These are phyloP conservation scores for Pantala flavescens DNA, from an alignment of 1,140 invertebrate species.

Conservation along the genomic window DNA sequence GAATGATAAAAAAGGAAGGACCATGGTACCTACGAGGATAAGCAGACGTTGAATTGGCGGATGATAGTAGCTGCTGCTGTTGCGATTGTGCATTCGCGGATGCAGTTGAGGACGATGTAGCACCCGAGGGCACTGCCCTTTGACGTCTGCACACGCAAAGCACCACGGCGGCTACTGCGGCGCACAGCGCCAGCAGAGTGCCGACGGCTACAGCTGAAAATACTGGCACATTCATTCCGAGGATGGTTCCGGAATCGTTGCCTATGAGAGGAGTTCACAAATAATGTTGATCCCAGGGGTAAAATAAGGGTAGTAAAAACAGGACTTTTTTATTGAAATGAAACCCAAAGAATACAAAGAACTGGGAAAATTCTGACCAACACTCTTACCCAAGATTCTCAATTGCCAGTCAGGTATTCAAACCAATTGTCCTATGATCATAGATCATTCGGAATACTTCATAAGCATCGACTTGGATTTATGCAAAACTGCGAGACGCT, in stretches of 20 bases:
- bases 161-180: conserved; percentile 51
- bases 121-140: conserved; percentile 9
- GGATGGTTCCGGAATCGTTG: conserved; percentile 55
- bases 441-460: too few relatives aligned
- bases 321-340: too few relatives aligned
- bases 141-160: conserved; percentile 64
- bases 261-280: conserved; percentile 37
- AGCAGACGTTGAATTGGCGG: conserved; percentile 18
- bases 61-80: conserved; percentile 33
- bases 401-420: too few relatives aligned
- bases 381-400: too few relatives aligned
- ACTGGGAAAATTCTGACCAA: too few relatives aligned
- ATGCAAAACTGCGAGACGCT: too few relatives aligned
- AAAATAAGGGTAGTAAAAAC: too few relatives aligned
- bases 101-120: conserved; percentile 37
- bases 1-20: too few relatives aligned
- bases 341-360: too few relatives aligned
- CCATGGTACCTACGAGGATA: conserved; percentile 24
- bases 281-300: too few relatives aligned
- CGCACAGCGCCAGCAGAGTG: conserved; percentile 51
- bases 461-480: too few relatives aligned
- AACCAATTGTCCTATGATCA: too few relatives aligned
- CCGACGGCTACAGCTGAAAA: conserved; percentile 59
- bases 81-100: conserved; percentile 29
- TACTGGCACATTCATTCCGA: conserved; percentile 63